phyloP scores from a whole-genome alignment of 2,113 vertebrate genomes.

The Calypte anna region DNA sequence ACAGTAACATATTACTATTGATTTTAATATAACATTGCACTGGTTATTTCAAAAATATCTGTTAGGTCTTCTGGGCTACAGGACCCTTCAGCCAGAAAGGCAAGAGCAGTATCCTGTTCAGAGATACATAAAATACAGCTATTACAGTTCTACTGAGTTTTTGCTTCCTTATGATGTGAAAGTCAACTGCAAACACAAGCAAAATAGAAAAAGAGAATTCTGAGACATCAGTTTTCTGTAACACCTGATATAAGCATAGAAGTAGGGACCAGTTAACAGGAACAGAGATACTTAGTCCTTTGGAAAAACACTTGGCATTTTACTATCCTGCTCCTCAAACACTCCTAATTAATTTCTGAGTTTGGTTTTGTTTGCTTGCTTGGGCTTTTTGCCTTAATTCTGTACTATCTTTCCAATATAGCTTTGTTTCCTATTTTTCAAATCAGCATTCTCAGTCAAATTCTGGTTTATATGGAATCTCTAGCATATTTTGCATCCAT shows the following conservation, averaged over 20 bases:
- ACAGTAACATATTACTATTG: not conserved
- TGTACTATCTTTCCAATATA: not conserved
- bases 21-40: not conserved
- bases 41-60: not conserved
- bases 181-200: not conserved
- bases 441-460: not conserved
- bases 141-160: not conserved
- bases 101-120: not conserved
- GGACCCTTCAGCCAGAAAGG: not conserved
- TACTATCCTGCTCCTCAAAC: not conserved
- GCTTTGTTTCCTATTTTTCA: not conserved
- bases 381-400: not conserved
- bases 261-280: not conserved
- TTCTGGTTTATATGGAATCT: not conserved
- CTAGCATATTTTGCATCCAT: not conserved
- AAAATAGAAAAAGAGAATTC: not conserved
- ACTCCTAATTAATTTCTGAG: not conserved
- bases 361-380: not conserved
- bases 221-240: not conserved
- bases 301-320: not conserved
- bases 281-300: not conserved
- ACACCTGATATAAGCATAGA: not conserved
- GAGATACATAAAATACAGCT: not conserved
- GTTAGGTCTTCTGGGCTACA: not conserved
- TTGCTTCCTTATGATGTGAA: not conserved